phyloP scores from a whole-genome alignment of 2,797 vertebrate genomes.

The Rhinophrynus dorsalis region DNA sequence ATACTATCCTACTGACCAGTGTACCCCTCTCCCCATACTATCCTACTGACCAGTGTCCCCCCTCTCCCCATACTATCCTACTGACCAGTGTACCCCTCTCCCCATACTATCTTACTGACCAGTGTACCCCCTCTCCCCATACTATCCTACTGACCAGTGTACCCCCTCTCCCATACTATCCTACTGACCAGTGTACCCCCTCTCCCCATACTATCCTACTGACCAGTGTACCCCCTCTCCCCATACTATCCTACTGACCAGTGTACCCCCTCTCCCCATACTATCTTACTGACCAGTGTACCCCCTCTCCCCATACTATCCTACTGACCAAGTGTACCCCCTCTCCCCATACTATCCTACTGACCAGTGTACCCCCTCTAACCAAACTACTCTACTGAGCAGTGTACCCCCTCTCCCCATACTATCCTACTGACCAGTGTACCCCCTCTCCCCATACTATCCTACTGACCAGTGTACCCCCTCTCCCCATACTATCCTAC shows the following conservation, averaged over 20 bases:
- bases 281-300: too few species aligned
- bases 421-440: too few species aligned
- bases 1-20: too few species aligned
- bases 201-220: background rate
- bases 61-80: too few species aligned
- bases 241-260: background rate
- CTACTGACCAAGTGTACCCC: background rate
- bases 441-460: background rate
- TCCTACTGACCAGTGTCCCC: background rate
- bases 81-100: too few species aligned
- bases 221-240: background rate
- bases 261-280: background rate
- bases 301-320: background rate
- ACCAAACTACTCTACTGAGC: too few species aligned
- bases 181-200: background rate
- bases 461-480: background rate
- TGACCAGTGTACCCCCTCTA: background rate
- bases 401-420: background rate
- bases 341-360: background rate
- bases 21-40: background rate
- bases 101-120: background rate
- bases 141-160: background rate
- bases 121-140: background rate
- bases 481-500: too few species aligned
- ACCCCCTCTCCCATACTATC: too few species aligned